Base-by-base conservation (phyloP, 1,140 invertebrate species). In the Thaumetopoea pityocampa region DNA sequence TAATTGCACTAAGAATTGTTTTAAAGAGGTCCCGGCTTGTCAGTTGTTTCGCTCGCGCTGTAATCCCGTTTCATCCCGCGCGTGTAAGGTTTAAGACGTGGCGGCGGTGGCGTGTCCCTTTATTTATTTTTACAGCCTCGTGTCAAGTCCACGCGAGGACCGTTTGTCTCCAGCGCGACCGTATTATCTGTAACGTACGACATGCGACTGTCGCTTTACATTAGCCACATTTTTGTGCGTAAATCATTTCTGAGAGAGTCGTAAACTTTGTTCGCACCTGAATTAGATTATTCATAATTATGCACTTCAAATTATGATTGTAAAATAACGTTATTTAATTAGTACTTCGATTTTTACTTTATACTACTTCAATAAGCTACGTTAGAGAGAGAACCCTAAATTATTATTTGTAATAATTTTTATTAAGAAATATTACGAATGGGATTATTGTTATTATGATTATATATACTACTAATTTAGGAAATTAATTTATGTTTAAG, bases 61-160 rank as follows among this genome's bases (percentile, higher is more conserved):
- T 41, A 38, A 59, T 50, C 46, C 32, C 12, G 32, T 28, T 46
- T 28, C 33, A 45, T 54, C 40, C 34, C 36, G 51, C 49, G 12
- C 12, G 46, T 46, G 44, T 30, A 27, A 19, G 23, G 47, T 27
- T 51, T 51, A 55, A 60, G 43, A 42, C 24, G 38, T 24, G 20
- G 6, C 40, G 26, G 36, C 33, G 43, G 20, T 16, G 19, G 27
- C 17, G 33, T 44, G 42, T 37, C 45, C 51, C 44, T 64, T 62
- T 64, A 64, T 64, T 64, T 64, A 64, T 64, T 60, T 60, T 64
- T 64, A 60, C 56, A 51, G 45, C 52, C 56, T 42, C 52, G 34
- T 54, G 61, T 64, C 61, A 60, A 59, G 56, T 56, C 52, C 61
- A 64, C 52, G 50, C 51, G 42, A 36, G 24, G 43, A 51, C 43